A percentile compares a stretch with the other conserved stretches of the same genome.
Evolutionary conservation across 2,888 invertebrate genomes (phyloP).

Genomic region (Ectemnius lituratus): DNA sequence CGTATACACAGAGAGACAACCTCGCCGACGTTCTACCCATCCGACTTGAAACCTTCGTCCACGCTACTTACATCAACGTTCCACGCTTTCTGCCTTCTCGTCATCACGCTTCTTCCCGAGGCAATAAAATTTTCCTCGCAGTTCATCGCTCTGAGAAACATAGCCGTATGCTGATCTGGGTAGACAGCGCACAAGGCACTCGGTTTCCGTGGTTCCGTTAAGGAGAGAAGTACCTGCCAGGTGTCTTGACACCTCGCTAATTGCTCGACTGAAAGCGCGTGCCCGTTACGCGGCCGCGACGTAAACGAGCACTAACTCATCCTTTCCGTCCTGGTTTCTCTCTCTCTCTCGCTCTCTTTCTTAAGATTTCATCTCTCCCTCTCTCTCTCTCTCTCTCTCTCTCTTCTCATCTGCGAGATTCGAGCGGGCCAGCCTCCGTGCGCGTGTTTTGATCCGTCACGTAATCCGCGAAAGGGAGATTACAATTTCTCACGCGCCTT

Average conservation of each 20-base stretch:
- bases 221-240: conserved; percentile 51
- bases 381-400: too few species aligned
- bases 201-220: conserved; percentile 58
- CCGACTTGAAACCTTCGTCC: neutral
- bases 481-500: neutral
- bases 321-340: neutral
- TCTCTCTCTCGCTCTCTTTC: conserved; percentile 14
- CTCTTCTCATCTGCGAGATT: neutral
- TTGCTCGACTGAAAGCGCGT: conserved; percentile 54
- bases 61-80: neutral
- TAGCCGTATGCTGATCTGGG: too few species aligned
- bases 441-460: conserved; percentile 3
- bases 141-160: neutral
- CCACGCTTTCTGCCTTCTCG: neutral
- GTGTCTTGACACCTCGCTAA: conserved; percentile 60
- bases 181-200: neutral
- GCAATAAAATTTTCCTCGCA: conserved; percentile 4
- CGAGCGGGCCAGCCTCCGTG: too few species aligned
- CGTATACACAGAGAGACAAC: neutral
- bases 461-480: conserved; percentile 3
- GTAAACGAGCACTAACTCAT: conserved; percentile 21
- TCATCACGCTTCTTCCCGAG: neutral
- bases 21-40: neutral
- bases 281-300: conserved; percentile 48
- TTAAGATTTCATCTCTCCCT: conserved; percentile 11